Evolutionary conservation across 1,140 invertebrate genomes (phyloP).

Genomic region (Agrypnia vestita): DNA sequence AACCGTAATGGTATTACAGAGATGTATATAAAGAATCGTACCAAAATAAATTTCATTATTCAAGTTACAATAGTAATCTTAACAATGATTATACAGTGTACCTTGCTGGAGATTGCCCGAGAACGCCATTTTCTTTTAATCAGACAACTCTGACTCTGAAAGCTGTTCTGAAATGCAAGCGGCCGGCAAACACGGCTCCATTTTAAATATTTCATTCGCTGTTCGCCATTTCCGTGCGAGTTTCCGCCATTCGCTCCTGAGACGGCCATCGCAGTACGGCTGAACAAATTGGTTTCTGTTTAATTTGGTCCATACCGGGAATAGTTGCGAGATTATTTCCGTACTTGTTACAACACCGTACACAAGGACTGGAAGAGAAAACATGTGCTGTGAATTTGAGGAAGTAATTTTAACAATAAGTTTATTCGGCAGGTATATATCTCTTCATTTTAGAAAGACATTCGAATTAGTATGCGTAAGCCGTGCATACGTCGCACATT

Average conservation of each 20-base stretch:
- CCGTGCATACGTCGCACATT: no score
- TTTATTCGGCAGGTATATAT: no score
- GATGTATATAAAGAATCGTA: no score
- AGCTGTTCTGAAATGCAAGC: conserved; percentile 18
- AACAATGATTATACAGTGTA: neutral
- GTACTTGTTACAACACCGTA: no score
- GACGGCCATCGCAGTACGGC: conserved; percentile 2
- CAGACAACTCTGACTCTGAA: neutral
- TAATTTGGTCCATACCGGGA: neutral
- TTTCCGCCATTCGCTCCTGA: neutral
- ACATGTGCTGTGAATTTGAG: no score
- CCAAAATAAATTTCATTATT: conserved; percentile 15
- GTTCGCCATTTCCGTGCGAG: neutral
- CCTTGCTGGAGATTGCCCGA: neutral
- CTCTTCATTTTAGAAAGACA: no score
- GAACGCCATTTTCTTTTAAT: conserved; percentile 1
- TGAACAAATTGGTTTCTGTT: conserved; percentile 17
- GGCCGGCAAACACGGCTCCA: neutral
- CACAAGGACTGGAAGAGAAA: no score
- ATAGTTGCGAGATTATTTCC: neutral
- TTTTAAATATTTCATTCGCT: conserved; percentile 20
- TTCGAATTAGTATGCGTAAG: no score
- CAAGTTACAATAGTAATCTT: neutral
- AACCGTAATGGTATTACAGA: no score
- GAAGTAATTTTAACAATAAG: no score